Conservation (phyloP, 2,888 invertebrate genomes). For the Aspidiotus rigidus region DNA sequence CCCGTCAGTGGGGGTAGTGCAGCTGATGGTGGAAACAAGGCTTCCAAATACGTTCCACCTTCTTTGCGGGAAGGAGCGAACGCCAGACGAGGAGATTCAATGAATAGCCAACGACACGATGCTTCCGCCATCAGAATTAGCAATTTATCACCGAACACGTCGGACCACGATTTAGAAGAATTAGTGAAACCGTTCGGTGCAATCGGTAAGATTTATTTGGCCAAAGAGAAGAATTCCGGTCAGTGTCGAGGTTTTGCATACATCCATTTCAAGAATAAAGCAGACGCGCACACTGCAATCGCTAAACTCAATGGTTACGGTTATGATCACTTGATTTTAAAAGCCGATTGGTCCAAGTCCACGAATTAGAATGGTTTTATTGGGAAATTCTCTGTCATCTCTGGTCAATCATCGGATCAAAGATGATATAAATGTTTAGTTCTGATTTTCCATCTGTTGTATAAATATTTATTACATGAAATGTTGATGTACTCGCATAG, state of each 20-base stretch:
- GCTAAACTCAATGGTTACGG: constrained; percentile 81
- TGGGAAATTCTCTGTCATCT: no score
- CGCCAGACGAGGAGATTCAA: constrained; percentile 62
- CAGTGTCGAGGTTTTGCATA: constrained; percentile 96
- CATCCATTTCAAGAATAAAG: constrained; percentile 85
- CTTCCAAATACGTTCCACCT: constrained; percentile 77
- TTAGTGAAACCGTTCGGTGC: constrained; percentile 89
- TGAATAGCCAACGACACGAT: constrained; percentile 65
- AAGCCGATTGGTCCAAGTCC: constrained; percentile 94
- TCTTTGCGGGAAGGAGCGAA: constrained; percentile 75
- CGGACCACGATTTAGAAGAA: constrained; percentile 90
- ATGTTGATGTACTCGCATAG: no score
- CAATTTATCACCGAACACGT: constrained; percentile 91
- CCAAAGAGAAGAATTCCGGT: constrained; percentile 82
- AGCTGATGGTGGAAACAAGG: constrained; percentile 38
- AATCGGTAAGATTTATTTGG: constrained; percentile 86
- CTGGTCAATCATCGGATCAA: no score
- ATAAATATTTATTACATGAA: no score
- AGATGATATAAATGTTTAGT: no score
- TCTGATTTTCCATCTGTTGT: no score
- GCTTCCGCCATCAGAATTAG: constrained; percentile 89
- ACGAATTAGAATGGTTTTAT: no score
- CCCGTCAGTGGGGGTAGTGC: constrained; percentile 26
- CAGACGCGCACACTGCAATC: constrained; percentile 89
- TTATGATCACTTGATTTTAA: constrained; percentile 94